These are phyloP conservation scores for Ictidomys tridecemlineatus DNA, from an alignment of 2,113 vertebrate genomes.

Conservation along the genomic window DNA sequence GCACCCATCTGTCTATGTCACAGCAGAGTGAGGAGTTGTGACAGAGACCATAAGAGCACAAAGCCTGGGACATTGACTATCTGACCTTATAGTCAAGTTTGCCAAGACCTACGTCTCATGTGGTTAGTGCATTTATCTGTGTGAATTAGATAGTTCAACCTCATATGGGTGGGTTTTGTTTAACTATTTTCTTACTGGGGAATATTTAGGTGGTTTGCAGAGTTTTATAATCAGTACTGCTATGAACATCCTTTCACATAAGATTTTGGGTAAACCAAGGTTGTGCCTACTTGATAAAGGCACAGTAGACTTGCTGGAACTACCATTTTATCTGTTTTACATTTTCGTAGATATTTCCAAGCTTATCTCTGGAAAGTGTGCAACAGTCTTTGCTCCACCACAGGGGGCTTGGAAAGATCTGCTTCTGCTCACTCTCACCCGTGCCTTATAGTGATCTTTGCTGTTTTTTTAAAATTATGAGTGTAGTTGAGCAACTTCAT, in stretches of 20 bases:
- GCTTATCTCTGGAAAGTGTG: not conserved
- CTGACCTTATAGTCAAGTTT: not conserved
- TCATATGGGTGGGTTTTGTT: not conserved
- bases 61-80: not conserved
- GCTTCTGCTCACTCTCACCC: not conserved
- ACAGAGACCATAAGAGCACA: accelerated
- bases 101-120: not conserved
- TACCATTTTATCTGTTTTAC: not conserved
- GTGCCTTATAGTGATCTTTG: not conserved
- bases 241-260: not conserved
- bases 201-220: not conserved
- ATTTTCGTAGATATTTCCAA: not conserved
- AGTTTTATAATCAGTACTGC: not conserved
- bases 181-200: not conserved
- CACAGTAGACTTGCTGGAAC: not conserved
- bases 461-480: not conserved
- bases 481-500: not conserved
- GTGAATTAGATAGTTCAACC: not conserved
- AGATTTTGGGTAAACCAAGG: not conserved
- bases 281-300: not conserved
- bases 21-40: not conserved
- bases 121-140: not conserved
- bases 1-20: not conserved
- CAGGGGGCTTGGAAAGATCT: not conserved
- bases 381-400: not conserved